Conservation (phyloP, 2,113 vertebrate genomes). For the Meleagris gallopavo region DNA sequence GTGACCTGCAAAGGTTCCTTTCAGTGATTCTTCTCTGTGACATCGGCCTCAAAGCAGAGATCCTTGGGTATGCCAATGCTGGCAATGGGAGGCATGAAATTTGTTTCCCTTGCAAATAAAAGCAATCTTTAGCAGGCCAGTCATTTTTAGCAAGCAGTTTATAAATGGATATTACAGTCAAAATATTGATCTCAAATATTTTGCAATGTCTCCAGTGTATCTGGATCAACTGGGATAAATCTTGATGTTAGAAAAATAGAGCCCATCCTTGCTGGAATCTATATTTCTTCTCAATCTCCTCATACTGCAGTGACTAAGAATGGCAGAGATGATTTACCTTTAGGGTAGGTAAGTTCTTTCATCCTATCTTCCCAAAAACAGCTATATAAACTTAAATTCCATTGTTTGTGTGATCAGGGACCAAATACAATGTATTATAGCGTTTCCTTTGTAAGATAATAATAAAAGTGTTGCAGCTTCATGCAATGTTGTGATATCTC, state of each 20-base stretch:
- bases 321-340: not conserved
- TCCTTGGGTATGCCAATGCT: not conserved
- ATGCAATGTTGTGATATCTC: not conserved
- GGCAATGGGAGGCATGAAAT: not conserved
- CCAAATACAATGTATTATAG: rapidly evolving
- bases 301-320: not conserved
- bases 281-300: not conserved
- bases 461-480: not conserved
- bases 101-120: not conserved
- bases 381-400: not conserved
- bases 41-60: not conserved
- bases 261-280: not conserved
- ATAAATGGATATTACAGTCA: not conserved
- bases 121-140: not conserved
- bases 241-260: not conserved
- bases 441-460: not conserved
- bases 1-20: not conserved
- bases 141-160: not conserved
- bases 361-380: not conserved
- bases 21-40: not conserved
- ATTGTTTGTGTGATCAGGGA: not conserved
- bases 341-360: not conserved
- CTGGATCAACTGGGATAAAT: not conserved
- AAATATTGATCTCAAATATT: not conserved
- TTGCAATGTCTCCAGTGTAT: not conserved